Evolutionary conservation across 1,140 invertebrate genomes (phyloP).

Genomic region (Holotrichia oblita): DNA sequence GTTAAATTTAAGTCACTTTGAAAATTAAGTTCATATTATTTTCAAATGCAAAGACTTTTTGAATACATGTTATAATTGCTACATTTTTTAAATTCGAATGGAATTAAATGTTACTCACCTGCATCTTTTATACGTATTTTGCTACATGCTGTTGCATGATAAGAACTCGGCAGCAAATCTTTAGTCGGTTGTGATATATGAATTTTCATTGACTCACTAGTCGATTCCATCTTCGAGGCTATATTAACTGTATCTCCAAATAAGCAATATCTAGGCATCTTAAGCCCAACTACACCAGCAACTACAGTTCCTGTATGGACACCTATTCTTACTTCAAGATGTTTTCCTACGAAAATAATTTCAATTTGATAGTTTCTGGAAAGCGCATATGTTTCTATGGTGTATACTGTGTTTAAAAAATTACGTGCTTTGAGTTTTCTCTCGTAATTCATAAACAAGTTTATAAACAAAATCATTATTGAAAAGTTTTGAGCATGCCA

Average conservation of each 20-base stretch:
- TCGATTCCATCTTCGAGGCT: slow-evolving; percentile 91
- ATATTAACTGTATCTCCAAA: slow-evolving; percentile 95
- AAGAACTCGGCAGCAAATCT: slow-evolving; percentile 77
- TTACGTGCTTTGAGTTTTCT: too few relatives aligned
- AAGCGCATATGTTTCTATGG: too few relatives aligned
- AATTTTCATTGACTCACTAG: slow-evolving; percentile 91
- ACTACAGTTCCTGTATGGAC: slow-evolving; percentile 91
- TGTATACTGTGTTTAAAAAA: too few relatives aligned
- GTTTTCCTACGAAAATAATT: slow-evolving; percentile 80
- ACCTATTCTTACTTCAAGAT: slow-evolving; percentile 89
- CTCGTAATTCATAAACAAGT: too few relatives aligned
- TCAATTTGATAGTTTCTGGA: too few relatives aligned
- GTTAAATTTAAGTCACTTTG: too few relatives aligned
- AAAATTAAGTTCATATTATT: too few relatives aligned
- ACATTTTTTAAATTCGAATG: too few relatives aligned
- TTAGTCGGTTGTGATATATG: slow-evolving; percentile 92
- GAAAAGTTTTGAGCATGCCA: too few relatives aligned
- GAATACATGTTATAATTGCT: too few relatives aligned
- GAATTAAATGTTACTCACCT: slow-evolving; percentile 67
- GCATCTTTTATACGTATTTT: slow-evolving; percentile 89
- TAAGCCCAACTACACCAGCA: slow-evolving; percentile 95
- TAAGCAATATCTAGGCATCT: slow-evolving; percentile 84
- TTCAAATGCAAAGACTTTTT: too few relatives aligned
- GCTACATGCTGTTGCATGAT: slow-evolving; percentile 81
- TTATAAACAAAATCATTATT: too few relatives aligned